phyloP scores from a whole-genome alignment of 2,888 invertebrate species.

The Caprella mutica region DNA sequence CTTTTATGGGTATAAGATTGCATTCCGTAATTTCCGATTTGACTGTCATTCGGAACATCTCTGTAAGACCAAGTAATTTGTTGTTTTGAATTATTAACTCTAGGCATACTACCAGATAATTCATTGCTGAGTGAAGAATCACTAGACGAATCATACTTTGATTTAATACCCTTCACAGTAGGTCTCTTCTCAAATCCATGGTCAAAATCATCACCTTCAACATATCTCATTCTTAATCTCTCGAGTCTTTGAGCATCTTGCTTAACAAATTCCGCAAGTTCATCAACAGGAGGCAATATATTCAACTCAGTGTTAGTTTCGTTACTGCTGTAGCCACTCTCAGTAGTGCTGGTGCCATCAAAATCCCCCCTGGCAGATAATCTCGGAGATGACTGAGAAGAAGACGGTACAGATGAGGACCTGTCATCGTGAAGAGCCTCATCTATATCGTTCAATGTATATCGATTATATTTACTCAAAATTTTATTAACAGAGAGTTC shows the following conservation, averaged over 20 bases:
- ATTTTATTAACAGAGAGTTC: constrained; percentile 5
- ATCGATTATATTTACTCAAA: constrained; percentile 37
- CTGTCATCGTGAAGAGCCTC: constrained; percentile 48
- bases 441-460: constrained; percentile 55
- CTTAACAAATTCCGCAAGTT: constrained; percentile 69
- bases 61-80: constrained; percentile 32
- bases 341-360: constrained; percentile 32
- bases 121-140: too few relatives aligned
- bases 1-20: too few relatives aligned
- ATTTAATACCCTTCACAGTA: constrained; percentile 76
- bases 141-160: constrained; percentile 70
- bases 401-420: constrained; percentile 29
- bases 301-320: constrained; percentile 28
- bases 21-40: too few relatives aligned
- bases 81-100: constrained; percentile 20
- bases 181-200: constrained; percentile 82
- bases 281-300: constrained; percentile 44
- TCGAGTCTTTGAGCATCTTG: constrained; percentile 73
- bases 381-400: constrained; percentile 26
- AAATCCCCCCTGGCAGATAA: constrained; percentile 28
- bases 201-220: constrained; percentile 72
- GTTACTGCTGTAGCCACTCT: constrained; percentile 33
- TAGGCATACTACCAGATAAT: too few relatives aligned
- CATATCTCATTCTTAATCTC: constrained; percentile 61
- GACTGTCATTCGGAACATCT: constrained; percentile 22